phyloP scores from a whole-genome alignment of 2,113 vertebrate species.

The Pithys albifrons region DNA sequence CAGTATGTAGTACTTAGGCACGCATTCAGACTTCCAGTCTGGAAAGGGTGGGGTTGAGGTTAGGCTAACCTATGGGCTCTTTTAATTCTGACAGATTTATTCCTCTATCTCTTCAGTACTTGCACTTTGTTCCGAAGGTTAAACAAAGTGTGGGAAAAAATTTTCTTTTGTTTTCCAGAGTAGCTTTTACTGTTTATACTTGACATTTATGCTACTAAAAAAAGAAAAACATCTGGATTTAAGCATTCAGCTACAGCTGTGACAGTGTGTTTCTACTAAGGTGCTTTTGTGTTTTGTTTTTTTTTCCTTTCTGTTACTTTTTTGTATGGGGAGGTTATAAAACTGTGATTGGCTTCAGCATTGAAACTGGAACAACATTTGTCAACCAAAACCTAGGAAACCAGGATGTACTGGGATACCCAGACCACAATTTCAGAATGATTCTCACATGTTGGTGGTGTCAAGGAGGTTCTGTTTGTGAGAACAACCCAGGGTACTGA shows the following conservation, averaged over 20 bases:
- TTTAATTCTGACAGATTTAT: conserved; percentile 51
- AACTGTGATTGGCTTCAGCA: neutral
- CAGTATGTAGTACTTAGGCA: neutral
- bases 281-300: neutral
- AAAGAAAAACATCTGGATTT: conserved; percentile 7
- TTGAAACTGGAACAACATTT: neutral
- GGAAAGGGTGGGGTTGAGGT: neutral
- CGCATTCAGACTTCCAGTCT: neutral
- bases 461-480: neutral
- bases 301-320: neutral
- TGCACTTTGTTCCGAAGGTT: conserved; percentile 50
- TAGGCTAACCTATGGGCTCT: neutral
- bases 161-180: conserved; percentile 16
- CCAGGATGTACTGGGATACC: neutral
- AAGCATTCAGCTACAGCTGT: neutral
- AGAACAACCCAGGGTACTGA: neutral
- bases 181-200: conserved; percentile 29
- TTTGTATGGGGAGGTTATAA: neutral
- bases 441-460: neutral
- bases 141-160: neutral
- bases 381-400: neutral
- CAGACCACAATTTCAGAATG: neutral
- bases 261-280: neutral
- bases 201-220: neutral
- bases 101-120: conserved; percentile 24